These are phyloP conservation scores for Malurus splendens DNA, from an alignment of 2,797 vertebrate genomes.

Conservation along the genomic window DNA sequence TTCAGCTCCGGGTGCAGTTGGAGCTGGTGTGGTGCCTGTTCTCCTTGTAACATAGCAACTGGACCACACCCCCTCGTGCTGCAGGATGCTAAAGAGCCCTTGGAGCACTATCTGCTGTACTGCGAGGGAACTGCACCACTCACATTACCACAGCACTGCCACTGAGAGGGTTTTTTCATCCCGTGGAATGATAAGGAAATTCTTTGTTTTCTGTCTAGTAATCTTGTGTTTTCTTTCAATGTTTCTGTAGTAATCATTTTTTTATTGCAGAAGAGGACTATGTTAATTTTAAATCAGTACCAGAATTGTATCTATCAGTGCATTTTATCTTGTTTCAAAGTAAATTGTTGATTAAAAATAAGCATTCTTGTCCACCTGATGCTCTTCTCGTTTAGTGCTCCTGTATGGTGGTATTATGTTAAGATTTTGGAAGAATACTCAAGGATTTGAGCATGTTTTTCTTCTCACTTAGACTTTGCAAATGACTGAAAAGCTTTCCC, in stretches of 20 bases:
- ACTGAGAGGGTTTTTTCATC: background rate
- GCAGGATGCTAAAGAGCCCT: conserved; percentile 41
- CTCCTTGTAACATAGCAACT: conserved; percentile 33
- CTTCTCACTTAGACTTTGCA: conserved; percentile 57
- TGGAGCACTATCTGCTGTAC: conserved; percentile 50
- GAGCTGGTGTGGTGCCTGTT: background rate
- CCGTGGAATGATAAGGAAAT: background rate
- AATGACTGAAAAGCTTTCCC: conserved; percentile 64
- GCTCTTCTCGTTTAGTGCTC: background rate
- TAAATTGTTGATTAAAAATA: conserved; percentile 6
- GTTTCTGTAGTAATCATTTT: background rate
- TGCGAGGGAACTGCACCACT: conserved; percentile 41
- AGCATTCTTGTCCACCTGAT: conserved; percentile 8
- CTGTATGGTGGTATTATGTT: conserved; percentile 22
- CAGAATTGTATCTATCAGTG: background rate
- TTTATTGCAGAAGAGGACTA: background rate
- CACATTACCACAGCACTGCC: background rate
- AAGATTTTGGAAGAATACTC: background rate
- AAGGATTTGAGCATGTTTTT: conserved; percentile 59
- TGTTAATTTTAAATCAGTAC: background rate
- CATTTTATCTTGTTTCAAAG: background rate
- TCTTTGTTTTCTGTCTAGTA: background rate
- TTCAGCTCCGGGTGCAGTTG: background rate
- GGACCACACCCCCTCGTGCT: conserved; percentile 38
- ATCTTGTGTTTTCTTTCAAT: background rate